phyloP scores from a whole-genome alignment of 35 echinoderm and acorn worm genomes.

The Antedon bifida region DNA sequence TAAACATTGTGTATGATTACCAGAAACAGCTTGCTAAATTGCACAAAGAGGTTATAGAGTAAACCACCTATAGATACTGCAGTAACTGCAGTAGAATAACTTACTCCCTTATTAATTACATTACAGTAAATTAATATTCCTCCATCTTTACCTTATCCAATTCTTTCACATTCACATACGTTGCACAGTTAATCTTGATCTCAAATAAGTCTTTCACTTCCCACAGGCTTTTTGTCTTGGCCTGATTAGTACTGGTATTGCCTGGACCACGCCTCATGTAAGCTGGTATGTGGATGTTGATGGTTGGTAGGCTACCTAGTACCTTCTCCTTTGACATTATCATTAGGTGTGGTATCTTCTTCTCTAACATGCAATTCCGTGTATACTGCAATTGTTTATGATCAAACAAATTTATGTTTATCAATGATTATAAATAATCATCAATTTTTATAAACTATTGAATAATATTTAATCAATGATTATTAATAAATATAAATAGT shows the following conservation, averaged over 20 bases:
- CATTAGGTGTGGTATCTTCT: slow-evolving; percentile 77
- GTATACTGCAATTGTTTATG: no score
- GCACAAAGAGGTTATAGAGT: no score
- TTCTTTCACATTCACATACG: slow-evolving; percentile 96
- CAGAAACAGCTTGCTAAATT: no score
- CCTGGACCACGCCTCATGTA: slow-evolving; percentile 72
- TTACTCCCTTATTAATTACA: no score
- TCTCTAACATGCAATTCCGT: slow-evolving; percentile 57
- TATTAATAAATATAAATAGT: no score
- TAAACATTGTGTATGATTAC: no score
- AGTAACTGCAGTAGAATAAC: no score
- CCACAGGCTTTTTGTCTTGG: slow-evolving; percentile 58
- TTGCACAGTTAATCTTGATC: slow-evolving; percentile 96
- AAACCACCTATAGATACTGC: no score
- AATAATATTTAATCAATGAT: no score
- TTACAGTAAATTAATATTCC: no score
- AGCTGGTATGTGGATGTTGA: slow-evolving; percentile 61
- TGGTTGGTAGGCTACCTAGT: slow-evolving; percentile 77
- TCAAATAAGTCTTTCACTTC: slow-evolving; percentile 37
- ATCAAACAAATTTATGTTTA: not conserved
- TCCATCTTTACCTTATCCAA: slow-evolving; percentile 68
- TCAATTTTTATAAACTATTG: no score
- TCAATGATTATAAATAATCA: no score
- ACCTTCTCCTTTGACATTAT: slow-evolving; percentile 93
- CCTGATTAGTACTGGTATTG: slow-evolving; percentile 18